A percentile compares a stretch with the other conserved stretches of the same genome.
These are phyloP conservation scores for Hydrocynus forskahlii DNA, from an alignment of 2,797 vertebrate species.

Conservation along the genomic window DNA sequence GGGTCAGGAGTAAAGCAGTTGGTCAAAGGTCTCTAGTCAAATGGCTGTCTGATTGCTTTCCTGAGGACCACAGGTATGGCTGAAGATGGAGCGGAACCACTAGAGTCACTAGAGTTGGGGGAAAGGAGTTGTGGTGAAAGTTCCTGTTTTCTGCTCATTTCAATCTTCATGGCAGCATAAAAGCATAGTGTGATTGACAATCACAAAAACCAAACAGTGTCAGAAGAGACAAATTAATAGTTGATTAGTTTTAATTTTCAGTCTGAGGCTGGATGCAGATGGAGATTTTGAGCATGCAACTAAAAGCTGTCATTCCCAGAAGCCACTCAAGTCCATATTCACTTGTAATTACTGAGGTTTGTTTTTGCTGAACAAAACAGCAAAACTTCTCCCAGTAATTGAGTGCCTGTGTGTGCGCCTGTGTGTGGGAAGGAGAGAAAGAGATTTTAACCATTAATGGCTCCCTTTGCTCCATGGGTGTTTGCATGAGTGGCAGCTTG, in stretches of 20 bases:
- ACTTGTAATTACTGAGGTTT: constrained; percentile 28
- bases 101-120: constrained; percentile 9
- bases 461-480: constrained; percentile 10
- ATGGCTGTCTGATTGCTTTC: constrained; percentile 37
- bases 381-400: constrained; percentile 18
- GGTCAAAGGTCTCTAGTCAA: constrained; percentile 37
- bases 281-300: constrained; percentile 57
- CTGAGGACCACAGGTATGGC: constrained; percentile 42
- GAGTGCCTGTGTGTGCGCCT: not conserved
- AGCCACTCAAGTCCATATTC: constrained; percentile 49
- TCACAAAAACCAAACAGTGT: constrained; percentile 56
- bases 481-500: constrained; percentile 25
- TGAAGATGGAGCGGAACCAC: constrained; percentile 17
- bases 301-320: constrained; percentile 71
- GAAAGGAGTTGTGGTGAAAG: constrained; percentile 1
- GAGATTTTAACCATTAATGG: constrained; percentile 7
- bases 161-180: constrained; percentile 56
- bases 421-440: not conserved
- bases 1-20: constrained; percentile 36
- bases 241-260: constrained; percentile 75
- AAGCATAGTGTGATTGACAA: constrained; percentile 73
- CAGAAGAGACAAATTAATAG: constrained; percentile 79
- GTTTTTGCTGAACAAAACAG: constrained; percentile 11
- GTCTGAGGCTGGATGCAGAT: constrained; percentile 66
- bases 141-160: constrained; percentile 37